Conservation (phyloP, 2,797 vertebrate species). For the Rhyacichthys aspro region DNA sequence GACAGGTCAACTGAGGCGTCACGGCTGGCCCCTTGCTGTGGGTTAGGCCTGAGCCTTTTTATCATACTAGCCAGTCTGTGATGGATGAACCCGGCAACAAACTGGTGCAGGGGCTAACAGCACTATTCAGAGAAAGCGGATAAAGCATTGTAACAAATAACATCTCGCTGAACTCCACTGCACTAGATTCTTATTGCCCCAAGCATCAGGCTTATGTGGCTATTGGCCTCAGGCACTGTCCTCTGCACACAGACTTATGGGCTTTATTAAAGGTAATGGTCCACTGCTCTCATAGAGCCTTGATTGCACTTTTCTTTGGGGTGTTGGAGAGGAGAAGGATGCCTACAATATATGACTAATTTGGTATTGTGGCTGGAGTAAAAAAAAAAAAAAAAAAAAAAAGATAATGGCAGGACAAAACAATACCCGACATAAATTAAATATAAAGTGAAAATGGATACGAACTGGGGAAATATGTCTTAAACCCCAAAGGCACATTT, state of each 20-base stretch:
- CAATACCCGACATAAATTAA: slow-evolving; percentile 7
- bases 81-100: slow-evolving; percentile 83
- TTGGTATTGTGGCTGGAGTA: slow-evolving; percentile 6
- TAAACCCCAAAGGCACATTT: slow-evolving; percentile 23
- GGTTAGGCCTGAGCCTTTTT: slow-evolving; percentile 91
- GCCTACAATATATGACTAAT: slow-evolving; percentile 8
- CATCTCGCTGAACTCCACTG: slow-evolving; percentile 38
- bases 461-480: slow-evolving; percentile 16
- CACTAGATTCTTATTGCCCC: slow-evolving; percentile 29
- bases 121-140: slow-evolving; percentile 50
- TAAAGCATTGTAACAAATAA: slow-evolving; percentile 62
- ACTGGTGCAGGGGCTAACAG: slow-evolving; percentile 52
- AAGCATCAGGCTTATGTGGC: slow-evolving; percentile 39
- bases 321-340: slow-evolving; percentile 9
- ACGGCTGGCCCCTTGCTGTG: slow-evolving; percentile 88
- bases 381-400: background rate
- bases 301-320: slow-evolving; percentile 29
- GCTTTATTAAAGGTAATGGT: slow-evolving; percentile 35
- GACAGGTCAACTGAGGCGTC: slow-evolving; percentile 96
- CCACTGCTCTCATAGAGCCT: slow-evolving; percentile 16
- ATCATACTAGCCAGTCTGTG: slow-evolving; percentile 86
- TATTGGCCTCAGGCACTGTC: slow-evolving; percentile 26
- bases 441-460: slow-evolving; percentile 16
- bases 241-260: slow-evolving; percentile 21
- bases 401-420: background rate